Base-by-base conservation (phyloP, 2,888 invertebrate species). In the Callyntrura sp. region DNA sequence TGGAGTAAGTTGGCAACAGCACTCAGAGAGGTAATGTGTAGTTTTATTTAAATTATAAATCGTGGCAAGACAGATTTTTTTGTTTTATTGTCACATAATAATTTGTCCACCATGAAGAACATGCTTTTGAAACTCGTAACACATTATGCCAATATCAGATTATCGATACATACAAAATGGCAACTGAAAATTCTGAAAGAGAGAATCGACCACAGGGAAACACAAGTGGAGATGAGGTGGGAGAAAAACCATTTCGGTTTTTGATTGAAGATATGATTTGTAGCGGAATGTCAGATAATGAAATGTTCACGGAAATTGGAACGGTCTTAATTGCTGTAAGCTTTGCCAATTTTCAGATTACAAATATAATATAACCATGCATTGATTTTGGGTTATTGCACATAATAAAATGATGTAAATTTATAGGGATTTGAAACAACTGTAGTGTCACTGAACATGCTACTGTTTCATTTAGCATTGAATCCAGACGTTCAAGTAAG, bases 341-440 rank as follows among this genome's bases (percentile, higher is more conserved):
- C 65, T 57, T 43, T 4, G 14, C 9, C 9, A 55, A 9, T 55
- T 12, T 9, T 4, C 6, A 55, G 14, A n/a, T 55, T 4, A 55
- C 55, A 14, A n/a, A n/a, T 55, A 55, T 55, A 55, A 55, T 11
- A 55, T 9, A n/a, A 4, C n/a, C 55, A 55, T 55, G 17, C 8
- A 23, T n/a, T n/a, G n/a, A n/a, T n/a, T n/a, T n/a, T n/a, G n/a
- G n/a, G n/a, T n/a, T n/a, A n/a, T n/a, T n/a, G n/a, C n/a, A n/a
- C n/a, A n/a, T n/a, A n/a, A n/a, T n/a, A n/a, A n/a, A n/a, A n/a
- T n/a, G n/a, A n/a, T n/a, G n/a, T n/a, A n/a, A n/a, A n/a, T n/a
- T n/a, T n/a, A 65, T 14, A 76, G 85, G 85, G 85, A 14, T 68
- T 68, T 51, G 85, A 85, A 17, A 85, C 85, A 2, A 85, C 85